Conservation (phyloP, 2,113 vertebrate species). For the Donacobius atricapilla region DNA sequence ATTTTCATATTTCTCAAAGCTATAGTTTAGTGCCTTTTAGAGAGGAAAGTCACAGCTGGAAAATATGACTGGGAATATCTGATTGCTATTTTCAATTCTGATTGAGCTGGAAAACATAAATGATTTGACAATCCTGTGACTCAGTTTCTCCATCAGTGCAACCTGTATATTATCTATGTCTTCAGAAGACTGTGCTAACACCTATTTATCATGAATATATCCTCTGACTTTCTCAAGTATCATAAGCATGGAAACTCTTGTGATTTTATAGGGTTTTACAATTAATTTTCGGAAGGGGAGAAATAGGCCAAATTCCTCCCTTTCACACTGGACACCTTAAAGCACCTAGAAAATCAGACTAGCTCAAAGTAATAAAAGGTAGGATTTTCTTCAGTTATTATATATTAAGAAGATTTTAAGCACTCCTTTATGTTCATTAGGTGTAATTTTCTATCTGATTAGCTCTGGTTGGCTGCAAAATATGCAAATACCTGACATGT, state of each 20-base stretch:
- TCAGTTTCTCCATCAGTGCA: neutral
- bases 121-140: neutral
- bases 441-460: neutral
- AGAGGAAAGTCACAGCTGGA: neutral
- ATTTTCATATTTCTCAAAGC: slow-evolving; percentile 23
- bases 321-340: neutral
- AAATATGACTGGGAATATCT: neutral
- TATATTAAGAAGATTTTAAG: neutral
- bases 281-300: neutral
- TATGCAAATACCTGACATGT: neutral
- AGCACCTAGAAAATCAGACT: neutral
- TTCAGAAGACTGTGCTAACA: neutral
- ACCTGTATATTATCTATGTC: neutral
- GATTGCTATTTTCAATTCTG: neutral
- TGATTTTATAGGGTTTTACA: neutral
- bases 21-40: neutral
- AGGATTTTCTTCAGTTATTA: neutral
- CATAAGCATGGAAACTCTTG: neutral
- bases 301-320: neutral
- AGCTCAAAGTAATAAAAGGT: neutral
- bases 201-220: neutral
- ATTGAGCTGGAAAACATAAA: neutral
- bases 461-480: neutral
- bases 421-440: neutral
- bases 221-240: neutral